These are phyloP conservation scores for Candoia aspera DNA, from an alignment of 2,113 vertebrate genomes.

Conservation along the genomic window DNA sequence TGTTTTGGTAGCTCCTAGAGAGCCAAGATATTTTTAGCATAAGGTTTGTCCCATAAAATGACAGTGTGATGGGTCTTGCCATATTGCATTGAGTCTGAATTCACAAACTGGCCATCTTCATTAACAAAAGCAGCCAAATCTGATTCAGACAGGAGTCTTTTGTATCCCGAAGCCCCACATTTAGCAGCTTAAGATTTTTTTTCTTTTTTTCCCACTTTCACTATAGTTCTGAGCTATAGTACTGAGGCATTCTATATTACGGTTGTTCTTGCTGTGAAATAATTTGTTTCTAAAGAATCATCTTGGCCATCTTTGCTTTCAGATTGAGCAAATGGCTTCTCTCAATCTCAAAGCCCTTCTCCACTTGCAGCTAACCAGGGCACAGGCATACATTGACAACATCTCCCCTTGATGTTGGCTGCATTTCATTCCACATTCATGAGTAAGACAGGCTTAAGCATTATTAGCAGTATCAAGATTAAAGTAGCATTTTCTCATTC, in stretches of 20 bases:
- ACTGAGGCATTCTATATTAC: not conserved
- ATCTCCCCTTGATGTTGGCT: not conserved
- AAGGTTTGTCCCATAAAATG: constrained; percentile 4
- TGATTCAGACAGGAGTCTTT: not conserved
- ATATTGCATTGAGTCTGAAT: not conserved
- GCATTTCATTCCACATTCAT: not conserved
- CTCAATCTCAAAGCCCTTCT: not conserved
- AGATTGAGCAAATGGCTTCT: not conserved
- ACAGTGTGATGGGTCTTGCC: not conserved
- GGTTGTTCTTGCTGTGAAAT: not conserved
- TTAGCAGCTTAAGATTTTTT: not conserved
- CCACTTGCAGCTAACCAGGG: not conserved
- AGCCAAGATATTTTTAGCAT: constrained; percentile 15
- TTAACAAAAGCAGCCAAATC: not conserved
- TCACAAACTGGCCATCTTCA: not conserved
- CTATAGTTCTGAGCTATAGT: not conserved
- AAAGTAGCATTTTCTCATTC: not conserved
- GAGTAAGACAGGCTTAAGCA: not conserved
- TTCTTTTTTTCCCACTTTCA: not conserved
- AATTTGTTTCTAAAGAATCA: not conserved
- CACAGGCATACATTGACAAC: not conserved
- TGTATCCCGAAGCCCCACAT: not conserved
- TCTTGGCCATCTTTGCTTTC: not conserved
- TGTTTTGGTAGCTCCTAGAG: constrained; percentile 17
- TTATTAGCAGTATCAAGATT: not conserved